Evolutionary conservation across 1,140 invertebrate species (phyloP), one percentile per base, ranked within the genome.

Genomic region (Caenorhabditis latens): DNA sequence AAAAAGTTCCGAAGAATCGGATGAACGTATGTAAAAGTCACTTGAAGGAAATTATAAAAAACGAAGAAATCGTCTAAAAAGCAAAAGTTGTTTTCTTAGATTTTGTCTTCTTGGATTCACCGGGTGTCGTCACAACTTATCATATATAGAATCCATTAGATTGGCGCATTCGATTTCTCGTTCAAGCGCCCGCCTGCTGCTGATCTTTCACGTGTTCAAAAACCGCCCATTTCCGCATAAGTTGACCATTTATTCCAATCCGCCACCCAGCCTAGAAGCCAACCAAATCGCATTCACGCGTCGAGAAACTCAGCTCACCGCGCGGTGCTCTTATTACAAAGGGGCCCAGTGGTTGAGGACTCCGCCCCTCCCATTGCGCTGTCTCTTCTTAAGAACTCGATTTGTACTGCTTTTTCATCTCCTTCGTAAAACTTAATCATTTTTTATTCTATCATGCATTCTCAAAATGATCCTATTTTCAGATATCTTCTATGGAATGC

Each of bases 401-500:
- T 53, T 79, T 79, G 71, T 50, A 24, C 71, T 71, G 65, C 65
- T 19, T 71, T 71, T 46, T 71, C 65, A 46, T 71, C 42, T 43
- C 19, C n/a, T 21, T n/a, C 58, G 9, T 21, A 11, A 63, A 63
- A 63, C 61, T 14, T 11, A n/a, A 58, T 58, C 11, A n/a, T 32
- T 8, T 63, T 63, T 63, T 63, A 61, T 43, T 71, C 14, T 71
- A 19, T 43, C 19, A 8, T 42, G 8, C 14, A 40, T 40, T 65
- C 2, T 40, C 5, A 11, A 63, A 40, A 63, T 32, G 24, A 40
- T 9, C 1, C n/a, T 65, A 40, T 40, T 65, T 65, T 71, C 16
- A 79, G 71, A 50, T n/a, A 79, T 79, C 43, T 79, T 79, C 71
- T 79, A 79, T 79, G 71, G 71, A 79, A 79, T 79, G 71, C 71